These are phyloP conservation scores for Muricea muricata DNA, from an alignment of 92 coral and sea anemone species.

Conservation along the genomic window DNA sequence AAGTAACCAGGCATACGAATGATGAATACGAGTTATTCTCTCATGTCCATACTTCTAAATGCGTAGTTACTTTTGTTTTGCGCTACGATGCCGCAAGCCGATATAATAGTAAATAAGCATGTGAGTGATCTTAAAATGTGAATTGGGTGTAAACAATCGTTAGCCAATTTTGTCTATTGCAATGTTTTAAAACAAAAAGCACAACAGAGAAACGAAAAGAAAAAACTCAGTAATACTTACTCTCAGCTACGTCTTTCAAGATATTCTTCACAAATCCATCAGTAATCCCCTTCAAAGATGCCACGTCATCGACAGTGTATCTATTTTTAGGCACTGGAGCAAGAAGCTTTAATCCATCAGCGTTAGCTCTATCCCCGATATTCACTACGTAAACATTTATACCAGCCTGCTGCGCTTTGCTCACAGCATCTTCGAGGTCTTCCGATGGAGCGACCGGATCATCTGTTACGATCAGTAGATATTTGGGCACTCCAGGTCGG, in stretches of 20 bases:
- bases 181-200: no score
- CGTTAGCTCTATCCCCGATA: conserved; percentile 66
- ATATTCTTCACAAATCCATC: conserved; percentile 8
- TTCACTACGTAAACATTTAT: conserved; percentile 67
- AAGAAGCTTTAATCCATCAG: conserved; percentile 50
- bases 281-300: conserved; percentile 51
- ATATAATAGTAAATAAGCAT: no score
- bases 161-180: no score
- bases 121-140: no score
- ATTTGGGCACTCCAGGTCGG: conserved; percentile 76
- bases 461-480: conserved; percentile 70
- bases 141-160: no score
- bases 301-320: conserved; percentile 45
- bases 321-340: conserved; percentile 63
- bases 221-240: conserved; percentile 25
- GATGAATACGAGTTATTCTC: no score
- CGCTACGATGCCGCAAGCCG: no score
- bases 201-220: no score
- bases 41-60: no score
- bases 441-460: conserved; percentile 21
- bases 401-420: conserved; percentile 44
- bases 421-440: conserved; percentile 49
- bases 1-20: no score
- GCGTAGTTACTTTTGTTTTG: no score
- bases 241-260: conserved; percentile 21